Evolutionary conservation across 1,140 invertebrate species (phyloP), one percentile per base, ranked within the genome.

Genomic region (Chrysopa pallens): DNA sequence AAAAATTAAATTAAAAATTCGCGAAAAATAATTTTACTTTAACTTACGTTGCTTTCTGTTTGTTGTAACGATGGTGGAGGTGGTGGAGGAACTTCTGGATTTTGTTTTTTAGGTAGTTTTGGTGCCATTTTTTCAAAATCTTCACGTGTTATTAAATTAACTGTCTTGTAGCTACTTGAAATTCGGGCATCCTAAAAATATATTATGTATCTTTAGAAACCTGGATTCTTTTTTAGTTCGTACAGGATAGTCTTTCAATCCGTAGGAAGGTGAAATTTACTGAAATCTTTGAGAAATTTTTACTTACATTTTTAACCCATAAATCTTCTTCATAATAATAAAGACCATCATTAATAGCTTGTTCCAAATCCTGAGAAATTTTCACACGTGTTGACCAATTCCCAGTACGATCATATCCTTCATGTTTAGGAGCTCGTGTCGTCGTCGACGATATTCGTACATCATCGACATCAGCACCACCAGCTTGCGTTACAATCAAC

Each of bases 291-390:
- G n/a, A n/a, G n/a, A n/a, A n/a, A n/a, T n/a, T 23, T 23, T 5
- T 23, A 9, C 44, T 49, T 29, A 62, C 63, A 36, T 64, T 57
- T 39, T 70, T 63, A 14, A 66, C 72, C 83, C 84, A 86, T 28
- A 92, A 63, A 58, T 90, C 84, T 54, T 92, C 84, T 64, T 98
- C 93, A 57, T 97, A 98, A 56, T 90, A 87, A 56, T 74, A 80
- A 6, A 98, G 69, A 7, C 92, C 93, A 66, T 97, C 89, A 56
- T 95, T 93, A 49, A 98, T 98, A 8, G 84, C 78, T 60, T 90
- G 81, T 47, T 84, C 87, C 45, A 95, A 66, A 55, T 97, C 92
- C 62, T 94, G 84, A 6, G 84, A 86, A 63, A 97, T 91, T 70
- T 91, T 90, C 11, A 84, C 83, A 43, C 86, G 66, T 0, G 81